Base-by-base conservation (phyloP, 2,888 invertebrate genomes). In the Kryphioiulus occultus region DNA sequence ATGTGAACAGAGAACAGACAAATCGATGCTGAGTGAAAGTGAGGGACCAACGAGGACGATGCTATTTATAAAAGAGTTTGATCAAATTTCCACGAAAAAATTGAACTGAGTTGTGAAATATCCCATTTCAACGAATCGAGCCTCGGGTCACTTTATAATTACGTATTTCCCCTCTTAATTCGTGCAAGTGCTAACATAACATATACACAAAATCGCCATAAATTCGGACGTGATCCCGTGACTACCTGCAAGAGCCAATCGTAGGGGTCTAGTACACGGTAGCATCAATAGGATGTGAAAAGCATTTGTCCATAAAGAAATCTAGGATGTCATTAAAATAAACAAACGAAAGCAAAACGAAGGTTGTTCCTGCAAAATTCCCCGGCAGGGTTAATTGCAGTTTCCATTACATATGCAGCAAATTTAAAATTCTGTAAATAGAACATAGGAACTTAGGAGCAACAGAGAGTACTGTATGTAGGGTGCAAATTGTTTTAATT, bases 341-440 rank as follows among this genome's bases (percentile, higher is more conserved):
- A 86, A 68, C 22, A 59, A 44, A 53, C 26, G 78, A 59, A n/a
- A 19, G 53, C n/a, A n/a, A 35, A n/a, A 5, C n/a, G 53, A 59
- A 59, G 53, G 53, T 59, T 59, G 53, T 59, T 59, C 53, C 53
- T 19, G 53, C 1, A n/a, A 59, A 59, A 59, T 59, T 59, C n/a
- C 53, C 53, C 53, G 17, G 17, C 47, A 2, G 17, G n/a, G n/a
- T n/a, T 47, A 15, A 47, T 87, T 39, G 35, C 84, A 26, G 86
- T n/a, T 88, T 87, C 22, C 86, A 42, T 47, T 89, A 59, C 19
- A 59, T 35, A n/a, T n/a, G 2, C 53, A n/a, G 53, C n/a, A 59
- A n/a, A 59, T 59, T n/a, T n/a, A 17, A 35, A 35, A 59, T 59
- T 59, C n/a, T 59, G n/a, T 59, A 59, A 59, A n/a, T 59, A 59